Percentiles rank a stretch among this genome's conserved stretches.
phyloP scores from a whole-genome alignment of 1,140 invertebrate genomes.

The Scaptomyza graminum region DNA sequence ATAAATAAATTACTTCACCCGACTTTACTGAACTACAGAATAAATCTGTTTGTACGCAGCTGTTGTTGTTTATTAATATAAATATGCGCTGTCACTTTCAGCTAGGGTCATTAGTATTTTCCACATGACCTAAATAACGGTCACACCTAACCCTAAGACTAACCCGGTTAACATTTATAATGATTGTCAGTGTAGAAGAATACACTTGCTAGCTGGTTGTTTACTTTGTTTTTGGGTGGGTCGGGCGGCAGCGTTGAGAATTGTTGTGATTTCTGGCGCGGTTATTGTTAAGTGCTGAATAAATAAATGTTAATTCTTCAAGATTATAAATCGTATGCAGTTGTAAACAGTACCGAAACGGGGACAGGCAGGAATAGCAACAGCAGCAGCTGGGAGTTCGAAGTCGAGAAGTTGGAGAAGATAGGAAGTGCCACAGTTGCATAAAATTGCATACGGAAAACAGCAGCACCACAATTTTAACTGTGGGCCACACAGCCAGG shows the following conservation, averaged over 20 bases:
- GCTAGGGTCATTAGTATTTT: conserved; percentile 1
- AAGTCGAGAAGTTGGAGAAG: conserved; percentile 10
- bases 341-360: conserved; percentile 73
- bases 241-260: neutral
- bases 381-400: conserved; percentile 31
- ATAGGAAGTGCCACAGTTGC: conserved; percentile 73
- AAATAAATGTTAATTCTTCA: conserved; percentile 79
- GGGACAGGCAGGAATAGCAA: neutral
- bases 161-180: conserved; percentile 25
- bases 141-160: neutral
- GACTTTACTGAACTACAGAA: neutral
- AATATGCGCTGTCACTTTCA: conserved; percentile 1
- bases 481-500: conserved; percentile 24
- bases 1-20: neutral
- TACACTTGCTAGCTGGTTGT: neutral
- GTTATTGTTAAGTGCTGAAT: conserved; percentile 61
- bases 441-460: conserved; percentile 81
- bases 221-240: neutral
- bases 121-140: conserved; percentile 8
- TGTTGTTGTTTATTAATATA: neutral
- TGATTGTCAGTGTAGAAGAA: conserved; percentile 10
- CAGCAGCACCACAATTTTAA: conserved; percentile 61
- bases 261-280: conserved; percentile 52
- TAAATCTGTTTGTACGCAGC: neutral
- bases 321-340: conserved; percentile 82